Evolutionary conservation across 2,888 invertebrate genomes (phyloP).

Genomic region (Scaptomyza caliginosa): DNA sequence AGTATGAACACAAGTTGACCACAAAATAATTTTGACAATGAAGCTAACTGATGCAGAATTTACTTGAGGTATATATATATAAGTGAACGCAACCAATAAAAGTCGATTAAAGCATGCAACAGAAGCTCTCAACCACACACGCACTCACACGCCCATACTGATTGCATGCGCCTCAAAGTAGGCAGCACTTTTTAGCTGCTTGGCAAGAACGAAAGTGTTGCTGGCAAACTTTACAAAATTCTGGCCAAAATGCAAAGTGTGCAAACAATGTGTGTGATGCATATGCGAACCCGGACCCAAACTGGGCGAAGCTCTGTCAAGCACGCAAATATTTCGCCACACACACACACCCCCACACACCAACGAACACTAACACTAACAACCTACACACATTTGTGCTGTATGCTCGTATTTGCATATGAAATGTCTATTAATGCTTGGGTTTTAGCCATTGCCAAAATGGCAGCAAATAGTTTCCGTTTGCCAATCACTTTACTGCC

Average conservation of each 20-base stretch:
- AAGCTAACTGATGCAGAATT: constrained; percentile 51
- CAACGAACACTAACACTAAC: constrained; percentile 2
- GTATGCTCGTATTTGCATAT: constrained; percentile 62
- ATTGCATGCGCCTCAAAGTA: constrained; percentile 55
- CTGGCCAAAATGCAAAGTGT: constrained; percentile 76
- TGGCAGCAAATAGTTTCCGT: constrained; percentile 78
- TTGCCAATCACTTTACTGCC: constrained; percentile 60
- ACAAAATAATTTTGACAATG: constrained; percentile 79
- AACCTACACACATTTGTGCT: constrained; percentile 23
- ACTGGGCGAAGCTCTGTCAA: constrained; percentile 46
- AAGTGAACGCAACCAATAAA: constrained; percentile 41
- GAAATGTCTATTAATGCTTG: constrained; percentile 74
- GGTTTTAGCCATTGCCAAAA: constrained; percentile 53
- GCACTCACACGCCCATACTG: constrained; percentile 4
- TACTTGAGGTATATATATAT: not conserved
- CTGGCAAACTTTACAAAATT: constrained; percentile 74
- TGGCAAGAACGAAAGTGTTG: constrained; percentile 72
- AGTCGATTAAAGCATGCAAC: constrained; percentile 58
- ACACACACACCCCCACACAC: constrained; percentile 25
- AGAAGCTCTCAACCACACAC: constrained; percentile 19
- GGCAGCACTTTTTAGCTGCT: constrained; percentile 73
- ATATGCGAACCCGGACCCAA: constrained; percentile 55
- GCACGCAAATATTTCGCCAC: constrained; percentile 58
- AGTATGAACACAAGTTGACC: constrained; percentile 78
- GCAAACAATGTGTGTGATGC: constrained; percentile 78